Evolutionary conservation across 1,140 invertebrate genomes (phyloP).

Genomic region (Vanessa tameamea): DNA sequence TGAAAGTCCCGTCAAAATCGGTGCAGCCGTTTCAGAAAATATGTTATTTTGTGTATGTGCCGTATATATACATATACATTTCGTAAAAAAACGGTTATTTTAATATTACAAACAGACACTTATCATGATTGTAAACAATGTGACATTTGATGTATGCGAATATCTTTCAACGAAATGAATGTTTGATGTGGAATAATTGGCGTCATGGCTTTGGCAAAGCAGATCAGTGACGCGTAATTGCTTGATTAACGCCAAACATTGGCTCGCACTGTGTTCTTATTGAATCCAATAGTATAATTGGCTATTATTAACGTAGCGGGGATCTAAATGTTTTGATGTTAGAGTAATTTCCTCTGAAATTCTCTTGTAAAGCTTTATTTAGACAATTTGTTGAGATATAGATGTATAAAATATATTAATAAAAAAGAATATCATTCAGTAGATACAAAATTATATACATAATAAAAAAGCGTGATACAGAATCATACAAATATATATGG

Average conservation of each 20-base stretch:
- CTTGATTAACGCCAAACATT: slow-evolving; percentile 16
- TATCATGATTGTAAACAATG: background rate
- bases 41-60: too few species aligned
- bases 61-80: too few species aligned
- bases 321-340: background rate
- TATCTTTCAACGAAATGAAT: background rate
- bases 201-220: slow-evolving; percentile 4
- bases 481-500: too few species aligned
- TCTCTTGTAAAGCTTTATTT: background rate
- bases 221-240: slow-evolving; percentile 1
- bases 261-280: slow-evolving; percentile 7
- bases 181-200: background rate
- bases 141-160: slow-evolving; percentile 6
- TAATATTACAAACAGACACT: too few species aligned
- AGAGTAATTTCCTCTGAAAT: background rate
- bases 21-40: too few species aligned
- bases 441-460: too few species aligned
- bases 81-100: too few species aligned
- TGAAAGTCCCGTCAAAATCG: too few species aligned
- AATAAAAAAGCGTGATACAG: too few species aligned
- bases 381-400: too few species aligned
- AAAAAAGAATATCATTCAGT: too few species aligned
- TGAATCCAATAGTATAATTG: slow-evolving; percentile 10
- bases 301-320: slow-evolving; percentile 4
- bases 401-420: too few species aligned